Evolutionary conservation across 2,113 vertebrate species (phyloP).

Genomic region (Jaculus jaculus): DNA sequence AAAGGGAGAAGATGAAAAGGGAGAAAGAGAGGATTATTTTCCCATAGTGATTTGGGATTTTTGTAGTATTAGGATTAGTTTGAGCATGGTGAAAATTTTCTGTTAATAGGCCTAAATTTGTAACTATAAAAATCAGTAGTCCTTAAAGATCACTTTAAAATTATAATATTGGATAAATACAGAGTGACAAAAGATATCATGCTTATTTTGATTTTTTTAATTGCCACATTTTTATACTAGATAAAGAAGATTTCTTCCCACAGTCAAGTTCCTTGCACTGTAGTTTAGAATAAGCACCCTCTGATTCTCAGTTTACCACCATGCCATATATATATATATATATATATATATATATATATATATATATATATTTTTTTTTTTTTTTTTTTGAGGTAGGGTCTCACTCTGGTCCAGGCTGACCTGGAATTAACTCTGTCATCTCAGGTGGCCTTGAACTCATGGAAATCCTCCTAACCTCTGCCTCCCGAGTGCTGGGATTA

Average conservation of each 20-base stretch:
- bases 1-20: not conserved
- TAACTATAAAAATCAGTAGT: not conserved
- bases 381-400: not conserved
- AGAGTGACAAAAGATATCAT: not conserved
- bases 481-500: too few species aligned
- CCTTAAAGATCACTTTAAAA: not conserved
- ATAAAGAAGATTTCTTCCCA: not conserved
- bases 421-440: too few species aligned
- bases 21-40: not conserved
- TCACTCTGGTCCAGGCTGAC: too few species aligned
- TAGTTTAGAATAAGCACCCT: not conserved
- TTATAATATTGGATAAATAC: not conserved
- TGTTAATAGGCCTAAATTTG: not conserved
- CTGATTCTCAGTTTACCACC: not conserved
- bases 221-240: not conserved
- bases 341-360: not conserved
- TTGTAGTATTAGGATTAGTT: not conserved
- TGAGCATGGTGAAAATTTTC: not conserved
- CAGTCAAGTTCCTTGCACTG: not conserved
- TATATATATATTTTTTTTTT: not conserved
- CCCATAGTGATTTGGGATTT: not conserved
- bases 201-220: not conserved
- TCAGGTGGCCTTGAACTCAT: too few species aligned
- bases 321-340: not conserved
- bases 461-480: too few species aligned